Evolutionary conservation across 1,140 invertebrate genomes (phyloP), one percentile per base, ranked within the genome.

Genomic region (Harlomillsia oculata): DNA sequence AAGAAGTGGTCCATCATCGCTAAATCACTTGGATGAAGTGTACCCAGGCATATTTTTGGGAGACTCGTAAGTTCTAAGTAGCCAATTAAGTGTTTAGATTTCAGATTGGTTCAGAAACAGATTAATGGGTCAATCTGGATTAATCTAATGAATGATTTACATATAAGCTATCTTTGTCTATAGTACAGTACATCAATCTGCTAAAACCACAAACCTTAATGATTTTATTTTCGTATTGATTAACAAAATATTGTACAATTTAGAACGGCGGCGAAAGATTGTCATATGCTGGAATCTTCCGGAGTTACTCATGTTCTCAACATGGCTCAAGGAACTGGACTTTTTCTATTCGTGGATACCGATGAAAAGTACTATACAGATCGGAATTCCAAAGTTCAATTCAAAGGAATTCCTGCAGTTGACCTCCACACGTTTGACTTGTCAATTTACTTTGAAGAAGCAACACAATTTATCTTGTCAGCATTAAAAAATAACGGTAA

Each of bases 11-110:
- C 20, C 14, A 11, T n/a, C n/a, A n/a, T n/a, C 16, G 2, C 26
- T 37, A 16, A 37, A 37, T 9, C 26, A 84, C 69, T 78, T 81
- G 66, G 83, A 87, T 72, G 83, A 87, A 75, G 83, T 87, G 11
- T 87, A 83, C 72, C 84, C 85, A 45, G 76, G 80, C 53, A 75
- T 91, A 55, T 85, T 77, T 67, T 78, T 89, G 63, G 85, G 85
- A 57, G 84, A 90, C 76, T 80, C 72, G 80, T 82, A 71, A 78
- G 80, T 76, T 28, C 25, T 25, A 14, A 13, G 11, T 37, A 13
- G 6, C 26, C 25, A 46, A 14, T 29, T n/a, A n/a, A n/a, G n/a
- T n/a, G n/a, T n/a, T n/a, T n/a, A n/a, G n/a, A n/a, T n/a, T n/a
- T n/a, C n/a, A n/a, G n/a, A n/a, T n/a, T n/a, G n/a, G n/a, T n/a